Conservation (phyloP, 2,113 vertebrate genomes). For the Etheostoma spectabile region DNA sequence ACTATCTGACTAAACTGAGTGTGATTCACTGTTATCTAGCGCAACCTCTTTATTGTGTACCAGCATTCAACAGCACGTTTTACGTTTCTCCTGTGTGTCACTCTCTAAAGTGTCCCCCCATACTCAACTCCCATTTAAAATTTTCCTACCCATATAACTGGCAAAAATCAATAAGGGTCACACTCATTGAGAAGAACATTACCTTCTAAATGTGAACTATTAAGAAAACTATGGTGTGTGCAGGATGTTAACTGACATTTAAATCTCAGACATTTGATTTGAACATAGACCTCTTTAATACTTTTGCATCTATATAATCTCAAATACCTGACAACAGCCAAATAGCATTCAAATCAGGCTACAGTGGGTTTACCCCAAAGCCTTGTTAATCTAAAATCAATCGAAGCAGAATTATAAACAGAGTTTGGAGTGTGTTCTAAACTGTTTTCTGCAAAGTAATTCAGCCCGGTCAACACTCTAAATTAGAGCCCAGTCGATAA, state of each 20-base stretch:
- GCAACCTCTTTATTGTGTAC: no score
- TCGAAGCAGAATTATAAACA: neutral
- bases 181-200: neutral
- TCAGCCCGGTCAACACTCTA: neutral
- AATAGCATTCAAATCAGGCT: neutral
- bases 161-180: neutral
- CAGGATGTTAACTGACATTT: neutral
- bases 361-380: neutral
- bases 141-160: no score
- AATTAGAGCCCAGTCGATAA: no score
- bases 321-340: neutral
- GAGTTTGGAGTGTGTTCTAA: neutral
- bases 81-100: no score
- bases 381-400: neutral
- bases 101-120: no score
- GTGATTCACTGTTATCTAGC: no score
- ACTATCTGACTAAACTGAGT: neutral
- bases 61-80: no score
- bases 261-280: neutral
- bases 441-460: slow-evolving; percentile 11
- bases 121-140: no score
- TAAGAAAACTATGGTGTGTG: neutral
- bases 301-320: neutral
- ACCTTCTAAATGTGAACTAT: neutral
- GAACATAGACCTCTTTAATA: neutral